Conservation (phyloP, 2,113 vertebrate species). For the Thalassarche chlororhynchos region DNA sequence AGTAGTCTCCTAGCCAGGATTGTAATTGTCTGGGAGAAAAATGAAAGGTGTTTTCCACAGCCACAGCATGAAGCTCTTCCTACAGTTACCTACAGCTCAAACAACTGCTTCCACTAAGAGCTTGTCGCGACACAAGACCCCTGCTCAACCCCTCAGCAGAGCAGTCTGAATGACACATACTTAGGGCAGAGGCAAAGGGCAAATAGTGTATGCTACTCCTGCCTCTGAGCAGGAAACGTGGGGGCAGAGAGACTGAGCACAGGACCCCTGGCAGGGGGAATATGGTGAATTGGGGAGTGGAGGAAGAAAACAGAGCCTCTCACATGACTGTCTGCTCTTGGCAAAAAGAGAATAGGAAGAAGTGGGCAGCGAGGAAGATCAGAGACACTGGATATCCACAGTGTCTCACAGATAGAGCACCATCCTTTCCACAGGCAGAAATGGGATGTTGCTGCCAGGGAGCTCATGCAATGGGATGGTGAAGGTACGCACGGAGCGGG, state of each 20-base stretch:
- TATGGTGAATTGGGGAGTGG: neutral
- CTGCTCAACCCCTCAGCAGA: neutral
- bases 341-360: neutral
- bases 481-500: accelerated
- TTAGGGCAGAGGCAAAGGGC: neutral
- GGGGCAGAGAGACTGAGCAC: neutral
- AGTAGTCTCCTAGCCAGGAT: neutral
- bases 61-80: neutral
- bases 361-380: neutral
- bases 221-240: neutral
- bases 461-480: neutral
- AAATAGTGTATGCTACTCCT: neutral
- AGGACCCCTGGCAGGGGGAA: neutral
- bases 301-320: neutral
- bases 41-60: neutral
- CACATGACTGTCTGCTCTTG: neutral
- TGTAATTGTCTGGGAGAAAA: neutral
- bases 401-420: neutral
- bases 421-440: neutral
- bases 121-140: neutral
- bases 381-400: neutral
- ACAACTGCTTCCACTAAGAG: neutral
- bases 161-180: neutral
- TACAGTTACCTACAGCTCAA: neutral
- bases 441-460: neutral